Conservation (phyloP, 1,140 invertebrate species). For the Microplitis demolitor region DNA sequence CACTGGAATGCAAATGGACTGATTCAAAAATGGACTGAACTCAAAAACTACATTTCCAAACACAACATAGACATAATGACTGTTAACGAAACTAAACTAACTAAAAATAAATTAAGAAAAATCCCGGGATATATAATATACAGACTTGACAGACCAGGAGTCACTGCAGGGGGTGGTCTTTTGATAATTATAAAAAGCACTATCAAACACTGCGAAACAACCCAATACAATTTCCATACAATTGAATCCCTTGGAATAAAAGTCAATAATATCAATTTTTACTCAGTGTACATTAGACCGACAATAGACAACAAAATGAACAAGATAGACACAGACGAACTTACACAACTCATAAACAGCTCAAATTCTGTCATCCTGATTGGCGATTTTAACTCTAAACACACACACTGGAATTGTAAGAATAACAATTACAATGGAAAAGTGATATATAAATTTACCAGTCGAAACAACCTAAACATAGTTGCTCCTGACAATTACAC, state of each 20-base stretch:
- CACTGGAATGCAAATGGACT: constrained; percentile 25
- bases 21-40: not conserved
- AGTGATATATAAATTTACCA: constrained; percentile 1
- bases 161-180: not conserved
- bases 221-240: too few relatives aligned
- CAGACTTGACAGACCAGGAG: not conserved
- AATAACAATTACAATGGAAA: constrained; percentile 9
- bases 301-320: too few relatives aligned
- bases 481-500: not conserved
- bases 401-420: constrained; percentile 10
- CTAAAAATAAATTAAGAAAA: not conserved
- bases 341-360: too few relatives aligned
- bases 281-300: too few relatives aligned
- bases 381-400: constrained; percentile 15
- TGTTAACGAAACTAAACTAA: constrained; percentile 12
- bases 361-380: not conserved
- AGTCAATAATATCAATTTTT: too few relatives aligned
- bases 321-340: too few relatives aligned
- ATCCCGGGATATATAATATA: too few relatives aligned
- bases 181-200: not conserved
- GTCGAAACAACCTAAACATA: not conserved
- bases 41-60: not conserved
- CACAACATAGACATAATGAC: not conserved
- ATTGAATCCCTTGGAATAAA: too few relatives aligned
- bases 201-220: too few relatives aligned